Evolutionary conservation across 2,888 invertebrate species (phyloP), one percentile per base, ranked within the genome.

Genomic region (Phasia obesa): DNA sequence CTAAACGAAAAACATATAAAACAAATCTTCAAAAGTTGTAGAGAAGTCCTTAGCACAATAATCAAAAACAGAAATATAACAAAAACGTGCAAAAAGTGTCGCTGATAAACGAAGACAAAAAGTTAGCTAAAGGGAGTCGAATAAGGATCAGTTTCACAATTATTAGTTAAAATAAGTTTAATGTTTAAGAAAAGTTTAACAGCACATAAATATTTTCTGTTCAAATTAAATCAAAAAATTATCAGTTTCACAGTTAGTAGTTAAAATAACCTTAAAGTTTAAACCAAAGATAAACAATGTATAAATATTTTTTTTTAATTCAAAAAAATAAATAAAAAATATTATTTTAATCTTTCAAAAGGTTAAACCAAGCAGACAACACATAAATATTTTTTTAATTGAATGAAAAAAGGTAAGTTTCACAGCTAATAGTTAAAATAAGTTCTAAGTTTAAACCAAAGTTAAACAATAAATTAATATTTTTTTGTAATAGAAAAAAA

Each of bases 61-160:
- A 49, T 17, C 15, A 17, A 31, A 38, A 65, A 64, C 42, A 62
- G 13, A 69, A 25, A 19, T 9, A 27, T 19, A 47, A 11, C n/a
- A 51, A 75, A 78, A 82, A 82, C 74, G 82, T 82, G 82, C 78
- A 78, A 82, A 82, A 82, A 78, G 78, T 82, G 82, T 82, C 82
- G 74, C 78, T 57, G 82, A 82, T 82, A 82, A 82, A 78, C 55
- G 15, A 27, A 57, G 19, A 19, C 27, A 51, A 76, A 73, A 60
- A 27, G 4, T 27, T 51, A 25, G 27, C 35, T 25, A 67, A 73
- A 74, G n/a, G 1, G 21, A 1, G 6, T 59, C 27, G 0, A 1
- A 42, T 17, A 44, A 42, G 71, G 51, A 0, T n/a, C 55, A 21
- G 62, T 77, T 64, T 35, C 25, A 17, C 13, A 44, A 25, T 6